Conservation (phyloP, 2,113 vertebrate species). For the Kryptolebias marmoratus region DNA sequence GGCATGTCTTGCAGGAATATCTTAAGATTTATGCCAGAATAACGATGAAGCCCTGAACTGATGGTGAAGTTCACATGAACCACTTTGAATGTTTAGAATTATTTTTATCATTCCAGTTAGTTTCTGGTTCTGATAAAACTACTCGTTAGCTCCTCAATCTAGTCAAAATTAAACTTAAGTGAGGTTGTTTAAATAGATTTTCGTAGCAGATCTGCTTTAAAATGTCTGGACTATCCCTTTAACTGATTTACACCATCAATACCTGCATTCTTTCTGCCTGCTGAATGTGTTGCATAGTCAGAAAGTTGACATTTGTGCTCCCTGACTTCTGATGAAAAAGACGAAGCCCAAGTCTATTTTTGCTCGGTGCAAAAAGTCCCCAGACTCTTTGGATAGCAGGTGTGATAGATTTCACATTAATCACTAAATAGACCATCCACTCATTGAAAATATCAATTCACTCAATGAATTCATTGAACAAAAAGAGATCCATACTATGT, state of each 20-base stretch:
- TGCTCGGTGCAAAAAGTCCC: conserved; percentile 4
- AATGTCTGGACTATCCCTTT: neutral
- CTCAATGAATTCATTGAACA: conserved; percentile 60
- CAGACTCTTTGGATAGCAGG: conserved; percentile 6
- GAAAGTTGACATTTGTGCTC: conserved; percentile 15
- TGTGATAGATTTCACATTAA: conserved; percentile 53
- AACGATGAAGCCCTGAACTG: too few species aligned
- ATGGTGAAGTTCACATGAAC: too few species aligned
- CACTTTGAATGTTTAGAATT: too few species aligned
- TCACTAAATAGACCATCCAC: conserved; percentile 39
- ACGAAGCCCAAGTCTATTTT: conserved; percentile 1
- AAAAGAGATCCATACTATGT: conserved; percentile 69
- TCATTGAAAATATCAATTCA: conserved; percentile 55
- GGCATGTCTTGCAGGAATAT: too few species aligned
- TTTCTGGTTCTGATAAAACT: too few species aligned
- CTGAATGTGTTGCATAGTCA: neutral
- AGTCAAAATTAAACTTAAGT: too few species aligned
- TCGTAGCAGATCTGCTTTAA: too few species aligned
- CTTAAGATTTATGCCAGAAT: too few species aligned
- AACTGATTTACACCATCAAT: conserved; percentile 41
- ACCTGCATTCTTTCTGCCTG: neutral
- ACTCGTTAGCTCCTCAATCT: too few species aligned
- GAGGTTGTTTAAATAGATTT: too few species aligned
- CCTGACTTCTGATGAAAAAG: conserved; percentile 4
- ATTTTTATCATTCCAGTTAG: too few species aligned